A percentile compares a stretch with the other conserved stretches of the same genome.
These are phyloP conservation scores for Physella acuta DNA, from an alignment of 1,140 invertebrate genomes.

Conservation along the genomic window DNA sequence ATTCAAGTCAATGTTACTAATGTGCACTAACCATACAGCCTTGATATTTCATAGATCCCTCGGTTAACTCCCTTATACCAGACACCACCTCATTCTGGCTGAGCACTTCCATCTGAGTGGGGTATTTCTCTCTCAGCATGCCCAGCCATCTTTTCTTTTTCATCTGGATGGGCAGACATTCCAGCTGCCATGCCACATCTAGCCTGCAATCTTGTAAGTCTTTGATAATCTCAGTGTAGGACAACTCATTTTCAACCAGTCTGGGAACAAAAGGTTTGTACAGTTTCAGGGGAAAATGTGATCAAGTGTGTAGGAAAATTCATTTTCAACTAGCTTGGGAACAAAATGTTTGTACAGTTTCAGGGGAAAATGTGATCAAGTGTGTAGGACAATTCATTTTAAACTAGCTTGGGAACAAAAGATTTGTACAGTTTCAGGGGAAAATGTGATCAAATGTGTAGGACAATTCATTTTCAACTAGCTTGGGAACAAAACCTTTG, in stretches of 20 bases:
- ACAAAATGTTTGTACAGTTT: too few relatives aligned
- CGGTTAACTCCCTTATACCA: slow-evolving; percentile 53
- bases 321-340: too few relatives aligned
- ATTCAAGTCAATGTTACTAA: too few relatives aligned
- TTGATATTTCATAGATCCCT: slow-evolving; percentile 56
- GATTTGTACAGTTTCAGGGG: too few relatives aligned
- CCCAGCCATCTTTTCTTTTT: slow-evolving; percentile 54
- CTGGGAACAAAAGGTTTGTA: slow-evolving; percentile 10
- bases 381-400: too few relatives aligned
- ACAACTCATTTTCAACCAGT: slow-evolving; percentile 46
- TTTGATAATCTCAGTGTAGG: slow-evolving; percentile 50
- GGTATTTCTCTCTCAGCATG: slow-evolving; percentile 53
- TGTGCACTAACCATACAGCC: slow-evolving; percentile 38
- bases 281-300: too few relatives aligned
- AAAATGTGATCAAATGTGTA: too few relatives aligned
- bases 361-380: too few relatives aligned
- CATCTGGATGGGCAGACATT: slow-evolving; percentile 50
- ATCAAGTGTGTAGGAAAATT: too few relatives aligned
- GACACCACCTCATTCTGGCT: slow-evolving; percentile 47
- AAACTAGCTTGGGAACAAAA: too few relatives aligned
- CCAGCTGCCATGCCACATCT: slow-evolving; percentile 56
- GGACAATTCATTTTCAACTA: too few relatives aligned
- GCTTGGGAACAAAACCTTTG: too few relatives aligned
- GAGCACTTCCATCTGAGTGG: slow-evolving; percentile 51
- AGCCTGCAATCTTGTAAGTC: slow-evolving; percentile 45